Evolutionary conservation across 2,888 invertebrate genomes (phyloP).

Genomic region (Beris morrisii): DNA sequence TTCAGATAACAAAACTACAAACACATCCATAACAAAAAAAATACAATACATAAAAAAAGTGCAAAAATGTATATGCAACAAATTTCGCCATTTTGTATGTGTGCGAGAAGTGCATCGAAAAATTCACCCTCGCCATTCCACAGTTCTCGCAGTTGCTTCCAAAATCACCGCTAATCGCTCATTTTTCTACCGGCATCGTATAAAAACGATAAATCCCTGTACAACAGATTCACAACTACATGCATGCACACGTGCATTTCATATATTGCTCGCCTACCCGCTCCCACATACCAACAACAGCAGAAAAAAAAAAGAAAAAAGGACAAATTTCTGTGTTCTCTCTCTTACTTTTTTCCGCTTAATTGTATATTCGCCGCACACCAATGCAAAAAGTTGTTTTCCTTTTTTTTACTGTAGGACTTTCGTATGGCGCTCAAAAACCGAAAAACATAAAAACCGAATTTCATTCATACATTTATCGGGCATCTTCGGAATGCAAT

Average conservation of each 20-base stretch:
- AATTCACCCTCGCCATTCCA: background rate
- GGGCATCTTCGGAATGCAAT: slow-evolving; percentile 20
- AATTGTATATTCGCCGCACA: too few relatives aligned
- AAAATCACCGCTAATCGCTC: slow-evolving; percentile 31
- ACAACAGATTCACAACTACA: background rate
- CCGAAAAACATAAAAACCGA: slow-evolving; percentile 3
- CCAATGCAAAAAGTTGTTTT: too few relatives aligned
- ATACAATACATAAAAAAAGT: background rate
- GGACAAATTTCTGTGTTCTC: too few relatives aligned
- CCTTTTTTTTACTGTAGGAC: too few relatives aligned
- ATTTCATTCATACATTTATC: slow-evolving; percentile 27
- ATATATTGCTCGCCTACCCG: too few relatives aligned
- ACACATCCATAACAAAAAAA: background rate
- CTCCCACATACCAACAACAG: too few relatives aligned
- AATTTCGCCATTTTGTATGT: too few relatives aligned
- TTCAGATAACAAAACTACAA: background rate
- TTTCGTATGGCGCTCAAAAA: too few relatives aligned
- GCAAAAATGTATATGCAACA: background rate
- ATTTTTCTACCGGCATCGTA: slow-evolving; percentile 22
- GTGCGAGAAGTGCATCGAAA: too few relatives aligned
- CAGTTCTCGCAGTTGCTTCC: too few relatives aligned
- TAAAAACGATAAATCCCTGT: slow-evolving; percentile 18
- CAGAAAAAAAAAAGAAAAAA: too few relatives aligned
- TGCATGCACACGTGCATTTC: slow-evolving; percentile 21
- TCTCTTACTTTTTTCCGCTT: too few relatives aligned